Evolutionary conservation across 2,113 vertebrate genomes (phyloP), one percentile per base, ranked within the genome.

Genomic region (Thunnus maccoyii): DNA sequence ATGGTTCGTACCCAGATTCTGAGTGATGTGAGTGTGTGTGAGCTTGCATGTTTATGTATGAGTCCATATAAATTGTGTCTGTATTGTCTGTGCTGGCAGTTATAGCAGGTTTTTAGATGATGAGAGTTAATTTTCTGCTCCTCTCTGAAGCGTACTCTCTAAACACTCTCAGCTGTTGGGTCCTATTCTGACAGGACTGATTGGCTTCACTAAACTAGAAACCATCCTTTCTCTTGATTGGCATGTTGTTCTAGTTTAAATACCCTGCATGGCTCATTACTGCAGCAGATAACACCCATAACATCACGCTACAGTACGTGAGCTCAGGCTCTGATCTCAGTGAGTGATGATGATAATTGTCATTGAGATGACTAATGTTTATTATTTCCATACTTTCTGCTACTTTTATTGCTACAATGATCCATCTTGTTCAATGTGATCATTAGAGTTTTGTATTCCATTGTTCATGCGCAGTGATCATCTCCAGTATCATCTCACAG

Each of bases 131-230:
- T 83, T 70, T 68, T 76, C 69, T 84, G 15, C 18, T 58, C 17
- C 20, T 76, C 46, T 58, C 13, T n/a, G 22, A 60, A 6, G 10
- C 55, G n/a, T 5, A 5, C 51, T 64, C 36, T 83, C 62, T 85
- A 86, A 93, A 78, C 51, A 70, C 58, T 88, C 58, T 90, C 83
- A 90, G 88, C 89, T 92, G 86, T 48, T 52, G 36, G 67, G 63
- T 75, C 16, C 6, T 22, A 48, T 10, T 74, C 17, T 72, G 60
- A 81, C 57, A 70, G 51, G 27, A 68, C 56, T 62, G 85, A 83
- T 74, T 47, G 80, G 71, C 65, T 90, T 65, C 51, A 54, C 66
- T 65, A 48, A 80, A 65, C 75, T 69, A 62, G 76, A 85, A 88
- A 78, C 71, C 51, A 3, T 6, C 25, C 58, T 55, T 70, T 66